phyloP scores from a whole-genome alignment of 64 coral and sea anemone species.

The Actinia equina region DNA sequence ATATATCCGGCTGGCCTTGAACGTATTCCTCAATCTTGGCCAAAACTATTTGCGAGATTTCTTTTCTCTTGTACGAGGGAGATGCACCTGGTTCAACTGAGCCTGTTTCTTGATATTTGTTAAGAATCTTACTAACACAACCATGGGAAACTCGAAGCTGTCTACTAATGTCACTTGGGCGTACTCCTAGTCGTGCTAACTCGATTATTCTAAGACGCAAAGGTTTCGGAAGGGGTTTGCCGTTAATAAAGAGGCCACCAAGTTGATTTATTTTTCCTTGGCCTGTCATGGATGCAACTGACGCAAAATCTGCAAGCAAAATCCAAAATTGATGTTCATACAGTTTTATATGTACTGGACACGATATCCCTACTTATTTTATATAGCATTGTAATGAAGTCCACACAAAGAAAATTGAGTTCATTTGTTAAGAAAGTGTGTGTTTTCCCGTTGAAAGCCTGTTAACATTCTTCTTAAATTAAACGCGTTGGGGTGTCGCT shows the following conservation, averaged over 20 bases:
- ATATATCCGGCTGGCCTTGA: slow-evolving; percentile 65
- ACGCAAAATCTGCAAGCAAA: slow-evolving; percentile 33
- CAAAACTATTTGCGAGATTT: slow-evolving; percentile 71
- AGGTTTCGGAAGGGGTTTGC: slow-evolving; percentile 76
- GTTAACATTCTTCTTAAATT: not conserved
- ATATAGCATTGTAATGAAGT: not conserved
- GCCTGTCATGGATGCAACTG: slow-evolving; percentile 35
- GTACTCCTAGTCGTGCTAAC: slow-evolving; percentile 77
- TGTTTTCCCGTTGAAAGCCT: not conserved
- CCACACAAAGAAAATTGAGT: not conserved
- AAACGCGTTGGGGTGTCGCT: not conserved
- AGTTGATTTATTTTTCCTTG: slow-evolving; percentile 90
- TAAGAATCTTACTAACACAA: slow-evolving; percentile 93
- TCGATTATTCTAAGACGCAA: slow-evolving; percentile 82
- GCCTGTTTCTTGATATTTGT: slow-evolving; percentile 89
- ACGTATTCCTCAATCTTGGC: slow-evolving; percentile 75
- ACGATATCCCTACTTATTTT: not conserved
- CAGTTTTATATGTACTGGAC: not conserved
- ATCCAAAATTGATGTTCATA: not conserved
- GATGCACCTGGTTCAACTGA: slow-evolving; percentile 82
- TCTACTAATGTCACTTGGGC: slow-evolving; percentile 86
- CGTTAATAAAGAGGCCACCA: slow-evolving; percentile 87
- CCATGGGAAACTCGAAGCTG: slow-evolving; percentile 91
- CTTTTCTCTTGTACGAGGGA: slow-evolving; percentile 67
- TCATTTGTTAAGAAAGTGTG: not conserved